phyloP scores from a whole-genome alignment of 2,797 vertebrate genomes.

The Basileuterus tristriatus region DNA sequence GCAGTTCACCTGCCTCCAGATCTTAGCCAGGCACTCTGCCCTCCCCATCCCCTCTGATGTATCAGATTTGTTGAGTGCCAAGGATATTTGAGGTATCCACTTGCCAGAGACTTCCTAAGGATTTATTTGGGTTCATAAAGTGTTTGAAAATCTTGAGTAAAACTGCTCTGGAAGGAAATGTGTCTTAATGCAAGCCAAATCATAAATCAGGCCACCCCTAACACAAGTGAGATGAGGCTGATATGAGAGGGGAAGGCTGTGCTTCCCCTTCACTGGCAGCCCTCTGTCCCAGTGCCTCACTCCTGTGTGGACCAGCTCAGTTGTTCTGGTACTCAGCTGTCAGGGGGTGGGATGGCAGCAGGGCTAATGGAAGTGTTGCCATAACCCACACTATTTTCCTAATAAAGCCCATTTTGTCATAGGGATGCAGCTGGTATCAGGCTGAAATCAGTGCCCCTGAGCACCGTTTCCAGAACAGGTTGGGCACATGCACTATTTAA shows the following conservation, averaged over 20 bases:
- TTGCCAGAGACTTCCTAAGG: not conserved
- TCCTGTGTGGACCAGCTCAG: not conserved
- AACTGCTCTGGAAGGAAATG: not conserved
- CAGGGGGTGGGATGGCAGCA: not conserved
- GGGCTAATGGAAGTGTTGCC: not conserved
- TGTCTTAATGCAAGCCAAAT: not conserved
- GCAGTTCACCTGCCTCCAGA: not conserved
- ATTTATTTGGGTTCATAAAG: not conserved
- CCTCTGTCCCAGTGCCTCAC: not conserved
- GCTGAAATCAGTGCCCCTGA: not conserved
- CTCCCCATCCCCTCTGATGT: not conserved
- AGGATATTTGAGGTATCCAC: not conserved
- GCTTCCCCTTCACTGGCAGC: fast-evolving
- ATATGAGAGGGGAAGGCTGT: not conserved
- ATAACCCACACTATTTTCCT: not conserved
- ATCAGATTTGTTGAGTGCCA: not conserved
- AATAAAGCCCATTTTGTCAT: not conserved
- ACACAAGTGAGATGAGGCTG: not conserved
- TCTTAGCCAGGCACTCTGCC: not conserved
- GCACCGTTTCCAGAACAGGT: not conserved
- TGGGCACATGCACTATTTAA: not conserved
- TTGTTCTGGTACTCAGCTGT: not conserved
- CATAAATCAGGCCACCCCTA: not conserved
- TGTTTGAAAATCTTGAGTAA: not conserved
- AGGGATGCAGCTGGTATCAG: not conserved